Evolutionary conservation across 2,113 vertebrate species (phyloP).

Genomic region (Corythornis vintsioides): DNA sequence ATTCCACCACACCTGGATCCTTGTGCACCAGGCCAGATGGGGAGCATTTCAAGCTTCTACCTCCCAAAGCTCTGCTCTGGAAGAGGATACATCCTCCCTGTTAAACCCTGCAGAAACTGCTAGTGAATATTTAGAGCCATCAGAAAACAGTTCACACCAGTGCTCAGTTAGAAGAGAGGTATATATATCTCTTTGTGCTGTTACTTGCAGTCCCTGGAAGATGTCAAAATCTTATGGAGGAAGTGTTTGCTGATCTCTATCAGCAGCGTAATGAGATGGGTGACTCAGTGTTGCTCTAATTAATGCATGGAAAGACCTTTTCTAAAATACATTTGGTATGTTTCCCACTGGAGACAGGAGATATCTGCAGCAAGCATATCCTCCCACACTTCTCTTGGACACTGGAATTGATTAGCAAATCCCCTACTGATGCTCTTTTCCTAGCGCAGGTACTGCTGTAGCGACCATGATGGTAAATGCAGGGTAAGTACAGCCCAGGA

Average conservation of each 20-base stretch:
- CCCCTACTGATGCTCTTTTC: not conserved
- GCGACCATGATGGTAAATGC: not conserved
- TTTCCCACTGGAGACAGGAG: slow-evolving; percentile 18
- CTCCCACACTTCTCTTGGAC: slow-evolving; percentile 16
- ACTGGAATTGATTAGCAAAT: not conserved
- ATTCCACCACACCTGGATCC: not conserved
- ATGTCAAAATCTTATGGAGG: not conserved
- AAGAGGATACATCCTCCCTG: not conserved
- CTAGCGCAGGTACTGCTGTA: not conserved
- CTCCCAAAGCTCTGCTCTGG: not conserved
- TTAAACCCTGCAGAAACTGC: not conserved
- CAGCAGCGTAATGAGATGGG: slow-evolving; percentile 4
- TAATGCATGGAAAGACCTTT: slow-evolving; percentile 34
- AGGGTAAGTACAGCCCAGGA: not conserved
- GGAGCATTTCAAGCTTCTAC: not conserved
- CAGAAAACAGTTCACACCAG: not conserved
- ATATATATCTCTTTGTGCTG: not conserved
- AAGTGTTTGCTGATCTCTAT: slow-evolving; percentile 26
- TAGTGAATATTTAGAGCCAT: not conserved
- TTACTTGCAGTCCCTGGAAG: not conserved
- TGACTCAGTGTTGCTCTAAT: slow-evolving; percentile 51
- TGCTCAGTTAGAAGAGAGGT: not conserved
- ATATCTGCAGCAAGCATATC: not conserved
- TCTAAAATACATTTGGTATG: slow-evolving; percentile 6
- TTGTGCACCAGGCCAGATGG: not conserved